Conservation (phyloP, 2,888 invertebrate genomes). For the Agriopis aurantiaria region DNA sequence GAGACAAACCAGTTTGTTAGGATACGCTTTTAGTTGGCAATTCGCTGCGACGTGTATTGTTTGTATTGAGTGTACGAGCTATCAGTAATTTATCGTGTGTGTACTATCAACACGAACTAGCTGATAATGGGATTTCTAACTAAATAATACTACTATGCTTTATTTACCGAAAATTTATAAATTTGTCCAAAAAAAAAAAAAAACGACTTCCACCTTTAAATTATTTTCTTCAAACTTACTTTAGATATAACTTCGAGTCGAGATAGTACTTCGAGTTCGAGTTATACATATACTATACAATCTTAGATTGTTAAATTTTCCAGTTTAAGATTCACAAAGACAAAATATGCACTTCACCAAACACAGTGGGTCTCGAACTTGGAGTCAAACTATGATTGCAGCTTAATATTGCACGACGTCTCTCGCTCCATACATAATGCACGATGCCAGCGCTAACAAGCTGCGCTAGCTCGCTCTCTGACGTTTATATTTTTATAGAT, state of each 20-base stretch:
- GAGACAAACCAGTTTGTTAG: constrained; percentile 28
- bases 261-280: too few relatives aligned
- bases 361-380: constrained; percentile 4
- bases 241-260: too few relatives aligned
- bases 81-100: neutral
- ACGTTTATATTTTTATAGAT: neutral
- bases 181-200: too few relatives aligned
- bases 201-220: too few relatives aligned
- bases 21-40: constrained; percentile 29
- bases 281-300: too few relatives aligned
- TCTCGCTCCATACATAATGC: constrained; percentile 22
- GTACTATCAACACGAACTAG: neutral
- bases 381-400: constrained; percentile 46
- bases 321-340: neutral
- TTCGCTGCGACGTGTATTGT: constrained; percentile 13
- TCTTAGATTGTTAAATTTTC: neutral
- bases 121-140: neutral
- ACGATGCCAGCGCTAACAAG: constrained; percentile 1
- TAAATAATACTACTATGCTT: too few relatives aligned
- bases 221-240: too few relatives aligned
- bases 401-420: constrained; percentile 16
- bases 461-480: neutral
- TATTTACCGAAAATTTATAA: too few relatives aligned
- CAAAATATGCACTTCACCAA: neutral
- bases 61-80: constrained; percentile 15